Percentiles rank a stretch among this genome's conserved stretches.
These are phyloP conservation scores for Aplocera efformata DNA, from an alignment of 2,888 invertebrate genomes.

Conservation along the genomic window DNA sequence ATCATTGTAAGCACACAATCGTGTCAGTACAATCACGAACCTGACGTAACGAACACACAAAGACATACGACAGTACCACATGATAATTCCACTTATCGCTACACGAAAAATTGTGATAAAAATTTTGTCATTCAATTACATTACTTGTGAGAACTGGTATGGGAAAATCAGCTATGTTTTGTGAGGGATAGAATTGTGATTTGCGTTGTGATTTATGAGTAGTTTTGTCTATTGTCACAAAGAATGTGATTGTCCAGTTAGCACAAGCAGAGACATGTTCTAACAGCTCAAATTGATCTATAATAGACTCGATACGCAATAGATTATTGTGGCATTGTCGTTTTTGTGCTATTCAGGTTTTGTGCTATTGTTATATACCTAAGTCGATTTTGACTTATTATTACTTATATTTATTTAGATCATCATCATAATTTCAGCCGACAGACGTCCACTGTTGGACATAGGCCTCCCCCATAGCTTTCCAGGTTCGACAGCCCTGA, in stretches of 20 bases:
- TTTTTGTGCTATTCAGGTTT: slow-evolving; percentile 18
- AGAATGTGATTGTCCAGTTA: slow-evolving; percentile 52
- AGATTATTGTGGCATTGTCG: slow-evolving; percentile 36
- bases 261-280: slow-evolving; percentile 28
- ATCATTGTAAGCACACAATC: slow-evolving; percentile 32
- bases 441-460: too few species aligned
- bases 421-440: too few species aligned
- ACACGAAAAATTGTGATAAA: slow-evolving; percentile 48
- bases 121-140: slow-evolving; percentile 35
- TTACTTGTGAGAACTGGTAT: slow-evolving; percentile 3
- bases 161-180: slow-evolving; percentile 3
- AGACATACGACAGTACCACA: slow-evolving; percentile 53
- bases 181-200: neutral
- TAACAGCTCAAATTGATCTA: slow-evolving; percentile 34
- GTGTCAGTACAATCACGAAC: slow-evolving; percentile 43
- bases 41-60: slow-evolving; percentile 33
- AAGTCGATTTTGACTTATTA: too few species aligned
- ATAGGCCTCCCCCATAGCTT: too few species aligned
- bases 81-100: slow-evolving; percentile 41
- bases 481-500: too few species aligned
- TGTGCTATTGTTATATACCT: too few species aligned
- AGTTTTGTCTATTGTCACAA: slow-evolving; percentile 42
- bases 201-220: neutral
- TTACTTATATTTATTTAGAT: too few species aligned
- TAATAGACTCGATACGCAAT: slow-evolving; percentile 30